Evolutionary conservation across 1,140 invertebrate genomes (phyloP).

Genomic region (Euwallacea similis): DNA sequence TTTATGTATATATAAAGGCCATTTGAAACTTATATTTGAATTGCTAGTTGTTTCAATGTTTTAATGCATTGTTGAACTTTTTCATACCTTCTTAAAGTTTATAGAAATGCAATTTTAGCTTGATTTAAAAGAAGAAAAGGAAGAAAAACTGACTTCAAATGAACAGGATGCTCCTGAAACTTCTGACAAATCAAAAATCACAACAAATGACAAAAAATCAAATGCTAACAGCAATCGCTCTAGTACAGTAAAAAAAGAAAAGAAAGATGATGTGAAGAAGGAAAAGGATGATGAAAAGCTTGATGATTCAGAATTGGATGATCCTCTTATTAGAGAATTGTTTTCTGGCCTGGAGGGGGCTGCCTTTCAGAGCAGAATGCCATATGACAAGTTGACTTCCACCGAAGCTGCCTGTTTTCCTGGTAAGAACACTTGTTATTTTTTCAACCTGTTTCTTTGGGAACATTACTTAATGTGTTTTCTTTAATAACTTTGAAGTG

Average conservation of each 20-base stretch:
- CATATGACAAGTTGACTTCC: conserved; percentile 93
- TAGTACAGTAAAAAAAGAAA: conserved; percentile 50
- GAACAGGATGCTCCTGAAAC: conserved; percentile 67
- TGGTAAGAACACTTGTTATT: conserved; percentile 4
- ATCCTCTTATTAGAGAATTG: conserved; percentile 52
- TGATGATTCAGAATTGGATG: conserved; percentile 55
- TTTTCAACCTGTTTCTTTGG: neutral
- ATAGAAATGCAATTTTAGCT: conserved; percentile 55
- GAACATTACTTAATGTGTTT: neutral
- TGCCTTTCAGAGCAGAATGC: conserved; percentile 89
- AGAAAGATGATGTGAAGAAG: conserved; percentile 58
- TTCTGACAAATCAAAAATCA: conserved; percentile 61
- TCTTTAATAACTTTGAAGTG: neutral
- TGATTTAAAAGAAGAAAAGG: conserved; percentile 66
- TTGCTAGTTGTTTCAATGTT: no score
- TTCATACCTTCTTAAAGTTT: neutral
- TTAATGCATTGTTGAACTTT: no score
- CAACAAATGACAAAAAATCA: conserved; percentile 52
- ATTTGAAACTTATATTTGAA: no score
- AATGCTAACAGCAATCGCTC: conserved; percentile 52
- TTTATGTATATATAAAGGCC: no score
- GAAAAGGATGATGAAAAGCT: conserved; percentile 53
- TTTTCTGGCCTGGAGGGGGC: conserved; percentile 81
- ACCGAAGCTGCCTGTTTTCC: conserved; percentile 92
- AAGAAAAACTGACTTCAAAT: conserved; percentile 65